phyloP scores from a whole-genome alignment of 2,113 vertebrate genomes.

The Pseudopipra pipra region DNA sequence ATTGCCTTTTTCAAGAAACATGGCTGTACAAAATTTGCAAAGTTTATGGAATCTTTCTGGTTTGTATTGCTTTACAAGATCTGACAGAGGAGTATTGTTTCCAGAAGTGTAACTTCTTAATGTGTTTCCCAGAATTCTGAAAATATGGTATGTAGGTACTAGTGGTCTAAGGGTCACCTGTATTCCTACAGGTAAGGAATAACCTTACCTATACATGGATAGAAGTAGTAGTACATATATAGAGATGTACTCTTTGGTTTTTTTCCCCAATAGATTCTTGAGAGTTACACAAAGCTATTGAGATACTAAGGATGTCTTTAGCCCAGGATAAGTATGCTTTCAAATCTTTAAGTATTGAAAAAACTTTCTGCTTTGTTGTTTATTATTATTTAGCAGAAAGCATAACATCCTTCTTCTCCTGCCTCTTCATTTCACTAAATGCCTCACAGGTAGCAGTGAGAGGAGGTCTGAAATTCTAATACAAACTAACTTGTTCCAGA shows the following conservation, averaged over 20 bases:
- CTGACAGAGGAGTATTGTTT: conserved; percentile 63
- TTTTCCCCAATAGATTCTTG: not conserved
- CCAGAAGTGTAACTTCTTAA: conserved; percentile 52
- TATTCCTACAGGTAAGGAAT: conserved; percentile 24
- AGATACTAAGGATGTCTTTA: not conserved
- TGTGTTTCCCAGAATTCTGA: conserved; percentile 63
- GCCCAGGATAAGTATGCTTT: not conserved
- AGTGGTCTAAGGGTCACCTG: conserved; percentile 22
- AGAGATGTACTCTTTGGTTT: not conserved
- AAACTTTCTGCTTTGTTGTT: not conserved
- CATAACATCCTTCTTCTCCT: not conserved
- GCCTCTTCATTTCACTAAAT: conserved; percentile 14
- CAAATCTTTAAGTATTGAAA: not conserved
- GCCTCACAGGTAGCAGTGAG: conserved; percentile 34
- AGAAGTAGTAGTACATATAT: not conserved
- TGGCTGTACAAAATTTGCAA: conserved; percentile 15
- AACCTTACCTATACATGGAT: not conserved
- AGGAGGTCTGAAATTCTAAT: not conserved
- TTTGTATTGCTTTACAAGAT: conserved; percentile 60
- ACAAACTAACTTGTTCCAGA: not conserved
- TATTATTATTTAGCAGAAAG: conserved; percentile 26
- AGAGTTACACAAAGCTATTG: not conserved
- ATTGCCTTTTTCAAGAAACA: conserved; percentile 50
- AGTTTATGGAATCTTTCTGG: conserved; percentile 58
- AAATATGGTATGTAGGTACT: conserved; percentile 18